phyloP scores from a whole-genome alignment of 2,797 vertebrate species.

The Avahi laniger region DNA sequence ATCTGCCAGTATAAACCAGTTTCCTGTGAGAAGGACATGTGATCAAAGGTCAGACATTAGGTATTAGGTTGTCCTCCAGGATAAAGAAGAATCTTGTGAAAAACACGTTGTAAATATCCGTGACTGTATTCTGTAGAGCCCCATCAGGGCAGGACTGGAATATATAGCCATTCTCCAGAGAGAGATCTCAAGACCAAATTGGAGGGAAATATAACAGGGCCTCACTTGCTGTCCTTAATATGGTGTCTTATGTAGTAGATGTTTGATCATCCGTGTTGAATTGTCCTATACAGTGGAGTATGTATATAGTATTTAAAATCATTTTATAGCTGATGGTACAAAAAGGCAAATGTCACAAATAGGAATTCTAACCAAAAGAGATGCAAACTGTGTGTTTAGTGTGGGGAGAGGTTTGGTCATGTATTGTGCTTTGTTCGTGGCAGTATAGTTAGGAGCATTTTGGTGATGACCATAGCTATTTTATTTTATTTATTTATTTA shows the following conservation, averaged over 20 bases:
- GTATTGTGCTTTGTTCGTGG: not conserved
- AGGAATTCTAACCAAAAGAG: not conserved
- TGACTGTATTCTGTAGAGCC: not conserved
- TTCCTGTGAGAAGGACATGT: not conserved
- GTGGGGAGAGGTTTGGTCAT: not conserved
- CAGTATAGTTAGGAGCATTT: not conserved
- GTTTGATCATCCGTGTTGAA: not conserved
- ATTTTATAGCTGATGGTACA: not conserved
- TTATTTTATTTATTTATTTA: no score
- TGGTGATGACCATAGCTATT: not conserved
- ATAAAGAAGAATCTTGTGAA: not conserved
- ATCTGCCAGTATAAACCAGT: not conserved
- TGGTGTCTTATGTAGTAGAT: not conserved
- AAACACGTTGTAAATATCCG: not conserved
- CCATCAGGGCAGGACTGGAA: not conserved
- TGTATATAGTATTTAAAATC: not conserved
- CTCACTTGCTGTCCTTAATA: not conserved
- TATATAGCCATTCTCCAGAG: not conserved
- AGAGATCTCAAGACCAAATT: not conserved
- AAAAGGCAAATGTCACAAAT: not conserved
- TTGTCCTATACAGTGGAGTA: not conserved
- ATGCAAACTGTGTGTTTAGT: not conserved
- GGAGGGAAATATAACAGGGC: not conserved
- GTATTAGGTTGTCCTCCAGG: not conserved
- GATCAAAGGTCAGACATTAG: not conserved